Conservation (phyloP, 2,797 vertebrate species). For the Lophius americanus region DNA sequence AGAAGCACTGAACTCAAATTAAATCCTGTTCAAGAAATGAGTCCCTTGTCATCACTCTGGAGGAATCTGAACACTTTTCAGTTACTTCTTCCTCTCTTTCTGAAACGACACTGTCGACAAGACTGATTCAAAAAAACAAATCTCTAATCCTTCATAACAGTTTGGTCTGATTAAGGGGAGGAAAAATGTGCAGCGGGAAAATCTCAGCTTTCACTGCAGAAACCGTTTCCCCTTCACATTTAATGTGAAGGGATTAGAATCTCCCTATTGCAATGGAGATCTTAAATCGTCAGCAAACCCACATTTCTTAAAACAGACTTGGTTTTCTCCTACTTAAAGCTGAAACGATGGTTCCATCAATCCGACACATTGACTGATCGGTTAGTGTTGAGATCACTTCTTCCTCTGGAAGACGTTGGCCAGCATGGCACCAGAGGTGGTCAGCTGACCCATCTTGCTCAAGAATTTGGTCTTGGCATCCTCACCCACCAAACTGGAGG, state of each 20-base stretch:
- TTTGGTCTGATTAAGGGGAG: conserved; percentile 27
- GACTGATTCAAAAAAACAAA: conserved; percentile 46
- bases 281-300: conserved; percentile 30
- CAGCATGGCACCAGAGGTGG: conserved; percentile 98
- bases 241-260: conserved; percentile 2
- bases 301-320: conserved; percentile 17
- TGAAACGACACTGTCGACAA: conserved; percentile 55
- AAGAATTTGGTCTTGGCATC: conserved; percentile 99
- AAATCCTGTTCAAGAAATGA: conserved; percentile 22
- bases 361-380: conserved; percentile 6
- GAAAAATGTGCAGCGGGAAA: conserved; percentile 16
- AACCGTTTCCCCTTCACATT: conserved; percentile 24
- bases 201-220: conserved; percentile 33
- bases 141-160: conserved; percentile 14
- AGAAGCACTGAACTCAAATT: conserved; percentile 34
- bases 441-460: conserved; percentile 99
- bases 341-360: conserved; percentile 16
- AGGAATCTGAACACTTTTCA: conserved; percentile 37
- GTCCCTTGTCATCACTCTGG: conserved; percentile 24
- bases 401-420: conserved; percentile 99
- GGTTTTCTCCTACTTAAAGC: conserved; percentile 26
- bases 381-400: conserved; percentile 81
- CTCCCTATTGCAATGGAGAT: conserved; percentile 21
- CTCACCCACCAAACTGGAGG: conserved; percentile 96
- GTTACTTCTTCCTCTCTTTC: conserved; percentile 4